Evolutionary conservation across 2,888 invertebrate genomes (phyloP), one percentile per base, ranked within the genome.

Genomic region (Dinocampus coccinellae): DNA sequence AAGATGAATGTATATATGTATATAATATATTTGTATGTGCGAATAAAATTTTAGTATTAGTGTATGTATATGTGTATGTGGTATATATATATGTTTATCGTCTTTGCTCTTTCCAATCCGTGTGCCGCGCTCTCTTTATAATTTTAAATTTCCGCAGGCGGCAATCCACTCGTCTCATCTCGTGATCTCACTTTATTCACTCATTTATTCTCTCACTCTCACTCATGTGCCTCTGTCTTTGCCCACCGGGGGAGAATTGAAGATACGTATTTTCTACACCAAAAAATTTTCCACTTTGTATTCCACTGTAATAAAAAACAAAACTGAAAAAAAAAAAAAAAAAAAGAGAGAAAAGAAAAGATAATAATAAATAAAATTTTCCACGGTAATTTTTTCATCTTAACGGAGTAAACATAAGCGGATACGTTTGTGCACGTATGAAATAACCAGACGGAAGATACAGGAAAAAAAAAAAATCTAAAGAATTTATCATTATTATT

Each of bases 61-160:
- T 29, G 26, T 10, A 24, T 26, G n/a, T 29, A 26, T 57, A 57
- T 57, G 4, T 29, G 7, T 7, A n/a, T n/a, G n/a, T n/a, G n/a
- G n/a, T n/a, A n/a, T n/a, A n/a, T n/a, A n/a, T n/a, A n/a, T n/a
- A n/a, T n/a, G 26, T 22, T 7, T 62, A 11, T 55, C 10, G 36
- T 20, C 57, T 57, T 60, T 70, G 26, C 55, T 58, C 72, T 74
- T 69, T 75, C 74, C 66, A 69, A 76, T 76, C 70, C 55, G 26
- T 36, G 24, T 36, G 53, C n/a, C n/a, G n/a, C 58, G 63, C 66
- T 57, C 67, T 69, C 53, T 75, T 83, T 80, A 81, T 83, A 83
- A 84, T 83, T 84, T 84, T 76, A 79, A 82, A 83, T 83, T 83
- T 83, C 80, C 80, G 79, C 80, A 74, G 80, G 79, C 79, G 72